Evolutionary conservation across 2,888 invertebrate species (phyloP).

Genomic region (Hyppa rectilinea): DNA sequence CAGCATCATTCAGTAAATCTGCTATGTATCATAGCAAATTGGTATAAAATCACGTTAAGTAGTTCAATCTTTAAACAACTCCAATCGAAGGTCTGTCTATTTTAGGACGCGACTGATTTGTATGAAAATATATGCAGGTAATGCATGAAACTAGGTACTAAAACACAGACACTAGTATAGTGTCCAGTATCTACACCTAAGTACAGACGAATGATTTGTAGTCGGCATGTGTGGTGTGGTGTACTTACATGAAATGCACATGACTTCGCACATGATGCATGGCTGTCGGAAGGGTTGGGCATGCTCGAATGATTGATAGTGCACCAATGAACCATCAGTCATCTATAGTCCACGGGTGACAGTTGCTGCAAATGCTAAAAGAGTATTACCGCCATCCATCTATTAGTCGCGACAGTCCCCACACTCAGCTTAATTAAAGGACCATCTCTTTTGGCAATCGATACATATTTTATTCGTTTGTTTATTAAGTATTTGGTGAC

Average conservation of each 20-base stretch:
- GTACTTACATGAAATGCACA: constrained; percentile 1
- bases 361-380: constrained; percentile 3
- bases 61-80: constrained; percentile 10
- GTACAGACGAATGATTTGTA: constrained; percentile 34
- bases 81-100: neutral
- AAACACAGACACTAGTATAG: neutral
- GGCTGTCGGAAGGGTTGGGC: constrained; percentile 5
- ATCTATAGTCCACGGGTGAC: constrained; percentile 18
- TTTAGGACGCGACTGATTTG: constrained; percentile 22
- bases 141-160: constrained; percentile 23
- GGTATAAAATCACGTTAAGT: constrained; percentile 3
- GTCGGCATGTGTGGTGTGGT: constrained; percentile 27
- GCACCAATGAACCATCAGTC: constrained; percentile 37
- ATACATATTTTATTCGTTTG: neutral
- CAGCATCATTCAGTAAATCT: neutral
- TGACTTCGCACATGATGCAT: constrained; percentile 25
- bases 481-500: neutral
- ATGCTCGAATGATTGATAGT: constrained; percentile 28
- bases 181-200: constrained; percentile 6
- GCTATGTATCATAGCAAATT: neutral
- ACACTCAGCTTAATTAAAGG: neutral
- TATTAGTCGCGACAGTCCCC: neutral
- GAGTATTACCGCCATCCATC: constrained; percentile 5
- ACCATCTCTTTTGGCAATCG: neutral
- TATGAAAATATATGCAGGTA: constrained; percentile 23